Evolutionary conservation across 2,888 invertebrate species (phyloP), one percentile per base, ranked within the genome.

Genomic region (Coenonympha arcania): DNA sequence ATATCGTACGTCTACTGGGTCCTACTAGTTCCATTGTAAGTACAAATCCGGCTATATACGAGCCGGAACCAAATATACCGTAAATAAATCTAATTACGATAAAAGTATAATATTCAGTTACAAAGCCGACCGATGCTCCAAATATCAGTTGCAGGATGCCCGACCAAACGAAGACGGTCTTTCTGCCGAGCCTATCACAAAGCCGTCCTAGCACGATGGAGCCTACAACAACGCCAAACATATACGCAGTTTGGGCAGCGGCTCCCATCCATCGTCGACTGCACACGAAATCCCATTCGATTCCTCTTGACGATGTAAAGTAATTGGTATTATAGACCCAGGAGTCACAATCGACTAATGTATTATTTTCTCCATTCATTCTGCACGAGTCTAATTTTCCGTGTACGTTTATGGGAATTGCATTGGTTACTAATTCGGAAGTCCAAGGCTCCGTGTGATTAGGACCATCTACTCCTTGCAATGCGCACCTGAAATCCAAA

Each of bases 261-360:
- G 95, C 92, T 2, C 93, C 93, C 91, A 93, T 92, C 94, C 95
- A 95, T 36, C 93, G 88, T 30, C 87, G 84, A 55, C 89, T 89
- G 71, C 95, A 95, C 0, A 95, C 94, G 52, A 95, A 91, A 69
- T 92, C 79, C 95, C 94, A 95, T 73, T 95, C 94, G 22, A 94
- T 93, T 2, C 90, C 91, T 20, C 93, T 88, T 0, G 94, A 92
- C 0, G 91, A 90, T 50, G 89, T 78, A 63, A 91, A 92, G 68
- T 92, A 93, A 1, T 90, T 91, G 1, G 87, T 88, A 66, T 95
- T 92, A 70, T 92, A 95, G 0, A 91, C 89, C 89, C 92, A 95
- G 0, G 87, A 76, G 5, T 71, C 59, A 63, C 88, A 88, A 30
- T 63, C 59, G 26, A 69, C 63, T 22, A 73, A 50, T 2, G 79